phyloP scores from a whole-genome alignment of 2,888 invertebrate genomes.

The Hirtodrosophila cameraria region DNA sequence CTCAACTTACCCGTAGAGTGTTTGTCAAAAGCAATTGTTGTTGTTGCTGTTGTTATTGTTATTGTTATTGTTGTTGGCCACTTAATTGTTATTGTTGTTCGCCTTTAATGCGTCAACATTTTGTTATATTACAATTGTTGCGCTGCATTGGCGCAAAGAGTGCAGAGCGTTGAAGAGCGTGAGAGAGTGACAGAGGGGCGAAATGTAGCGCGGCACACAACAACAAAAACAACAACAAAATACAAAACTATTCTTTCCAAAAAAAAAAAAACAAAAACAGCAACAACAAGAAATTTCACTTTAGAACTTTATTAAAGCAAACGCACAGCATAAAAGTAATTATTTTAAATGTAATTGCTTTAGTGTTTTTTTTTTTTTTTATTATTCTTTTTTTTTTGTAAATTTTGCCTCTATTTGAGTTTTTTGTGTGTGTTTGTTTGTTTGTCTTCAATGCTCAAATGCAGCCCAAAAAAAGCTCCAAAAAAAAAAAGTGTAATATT shows the following conservation, averaged over 20 bases:
- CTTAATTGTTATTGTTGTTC: conserved; percentile 14
- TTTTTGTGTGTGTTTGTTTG: too few relatives aligned
- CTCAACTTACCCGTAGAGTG: too few relatives aligned
- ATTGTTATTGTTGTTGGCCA: conserved; percentile 18
- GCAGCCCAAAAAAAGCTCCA: conserved; percentile 33
- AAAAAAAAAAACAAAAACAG: not conserved
- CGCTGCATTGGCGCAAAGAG: conserved; percentile 31
- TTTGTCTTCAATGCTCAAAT: conserved; percentile 14
- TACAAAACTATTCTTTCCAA: too few relatives aligned
- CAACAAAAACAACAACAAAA: conserved; percentile 13
- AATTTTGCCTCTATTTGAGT: too few relatives aligned
- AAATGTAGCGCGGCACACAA: conserved; percentile 30
- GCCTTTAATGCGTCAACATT: conserved; percentile 43
- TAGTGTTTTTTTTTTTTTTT: too few relatives aligned
- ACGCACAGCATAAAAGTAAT: too few relatives aligned
- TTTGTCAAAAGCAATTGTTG: too few relatives aligned
- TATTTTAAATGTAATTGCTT: too few relatives aligned
- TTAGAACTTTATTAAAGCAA: too few relatives aligned
- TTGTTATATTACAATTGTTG: conserved; percentile 47
- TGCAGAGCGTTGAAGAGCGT: conserved; percentile 20
- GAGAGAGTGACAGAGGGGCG: conserved; percentile 12
- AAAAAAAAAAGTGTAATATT: too few relatives aligned
- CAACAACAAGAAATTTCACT: conserved; percentile 3
- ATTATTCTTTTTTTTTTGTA: too few relatives aligned
- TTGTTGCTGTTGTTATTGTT: conserved; percentile 25